Evolutionary conservation across 1,140 invertebrate genomes (phyloP), one percentile per base, ranked within the genome.

Genomic region (Micrasema minimum): DNA sequence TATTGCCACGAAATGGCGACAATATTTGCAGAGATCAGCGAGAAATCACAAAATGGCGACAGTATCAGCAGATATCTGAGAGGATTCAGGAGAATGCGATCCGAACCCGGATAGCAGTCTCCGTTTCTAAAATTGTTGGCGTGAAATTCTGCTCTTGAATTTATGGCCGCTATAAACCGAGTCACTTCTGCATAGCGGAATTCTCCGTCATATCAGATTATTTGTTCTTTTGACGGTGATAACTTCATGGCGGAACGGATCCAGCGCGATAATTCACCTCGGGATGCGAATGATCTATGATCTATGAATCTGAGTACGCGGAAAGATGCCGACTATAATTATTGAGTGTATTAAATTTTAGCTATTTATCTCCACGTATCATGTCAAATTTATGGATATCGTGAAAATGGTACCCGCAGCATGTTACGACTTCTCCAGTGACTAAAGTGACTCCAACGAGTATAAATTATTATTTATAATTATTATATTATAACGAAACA

Each of bases 141-240:
- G 50, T 53, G 50, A 67, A 67, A 67, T 67, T 55, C 65, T n/a
- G 16, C 20, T 11, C 18, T 35, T 16, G 38, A 65, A 67, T 67
- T 67, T 67, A 67, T 57, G n/a, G 51, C 6, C 14, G 50, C 16
- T 14, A 55, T 55, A 67, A 55, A 67, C 35, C 14, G 65, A 37
- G 65, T 67, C 50, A 41, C 51, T 22, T 35, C 48, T 53, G 37
- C 31, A 45, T 23, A 16, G 37, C 65, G 22, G 12, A 41, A 67
- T 37, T 18, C 31, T 67, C 50, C 48, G 20, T 67, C 65, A 67
- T 41, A 38, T n/a, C n/a, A 1, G 0, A 22, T 26, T 41, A 53
- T 43, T 67, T 67, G 50, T 51, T 66, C 50, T 67, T 67, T 55
- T 50, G 38, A 23, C 35, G 26, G 50, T 31, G 48, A 55, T 67